Base-by-base conservation (phyloP, 2,888 invertebrate species). In the Notodromas monacha region DNA sequence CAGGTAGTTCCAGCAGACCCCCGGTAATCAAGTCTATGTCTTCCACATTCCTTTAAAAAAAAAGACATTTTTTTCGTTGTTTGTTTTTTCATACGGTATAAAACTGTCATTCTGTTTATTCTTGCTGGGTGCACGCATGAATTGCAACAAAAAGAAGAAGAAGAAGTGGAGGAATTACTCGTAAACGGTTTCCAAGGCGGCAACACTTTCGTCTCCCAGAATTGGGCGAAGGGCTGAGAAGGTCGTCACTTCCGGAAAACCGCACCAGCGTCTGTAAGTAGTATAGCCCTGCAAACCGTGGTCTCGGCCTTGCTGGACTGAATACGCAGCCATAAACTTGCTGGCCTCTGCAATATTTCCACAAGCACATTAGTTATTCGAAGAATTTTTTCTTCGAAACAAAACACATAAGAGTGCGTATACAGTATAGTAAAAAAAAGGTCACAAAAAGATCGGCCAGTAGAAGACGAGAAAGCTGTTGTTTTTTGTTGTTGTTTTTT, bases 341-440 rank as follows among this genome's bases (percentile, higher is more conserved):
- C 21, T 21, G 8, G 21, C 21, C 21, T 21, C 21, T 21, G 21
- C n/a, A n/a, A n/a, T n/a, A n/a, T n/a, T n/a, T n/a, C n/a, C n/a
- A n/a, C n/a, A n/a, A n/a, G n/a, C n/a, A n/a, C n/a, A n/a, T n/a
- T n/a, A n/a, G n/a, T n/a, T n/a, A n/a, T n/a, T n/a, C n/a, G n/a
- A n/a, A n/a, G n/a, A n/a, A n/a, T n/a, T n/a, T n/a, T n/a, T n/a
- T n/a, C n/a, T n/a, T n/a, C n/a, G n/a, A n/a, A n/a, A n/a, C n/a
- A n/a, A n/a, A n/a, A n/a, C n/a, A n/a, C n/a, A n/a, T n/a, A n/a
- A n/a, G n/a, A n/a, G n/a, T n/a, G n/a, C n/a, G n/a, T n/a, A n/a
- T n/a, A n/a, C n/a, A n/a, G n/a, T n/a, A n/a, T n/a, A n/a, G n/a
- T n/a, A n/a, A n/a, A n/a, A n/a, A n/a, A n/a, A n/a, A n/a, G n/a